Evolutionary conservation across 2,888 invertebrate genomes (phyloP).

Genomic region (Tachystola acroxantha): DNA sequence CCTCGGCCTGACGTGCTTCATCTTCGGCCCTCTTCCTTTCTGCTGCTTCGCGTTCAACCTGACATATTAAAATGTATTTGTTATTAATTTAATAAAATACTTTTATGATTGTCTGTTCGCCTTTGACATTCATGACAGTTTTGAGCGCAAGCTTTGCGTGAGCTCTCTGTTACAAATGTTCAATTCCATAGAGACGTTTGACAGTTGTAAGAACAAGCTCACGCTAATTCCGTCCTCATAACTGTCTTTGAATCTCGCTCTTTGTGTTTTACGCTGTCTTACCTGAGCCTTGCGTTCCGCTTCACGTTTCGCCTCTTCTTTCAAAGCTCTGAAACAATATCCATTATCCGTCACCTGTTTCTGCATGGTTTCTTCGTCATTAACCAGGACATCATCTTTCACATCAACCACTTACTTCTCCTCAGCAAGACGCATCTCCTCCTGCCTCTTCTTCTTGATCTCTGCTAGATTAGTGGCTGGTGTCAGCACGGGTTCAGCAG

Average conservation of each 20-base stretch:
- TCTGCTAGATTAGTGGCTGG: conserved; percentile 76
- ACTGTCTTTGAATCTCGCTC: too few species aligned
- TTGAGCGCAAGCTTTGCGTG: too few species aligned
- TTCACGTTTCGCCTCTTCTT: conserved; percentile 74
- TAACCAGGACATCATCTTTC: background rate
- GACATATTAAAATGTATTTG: conserved; percentile 6
- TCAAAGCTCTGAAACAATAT: conserved; percentile 51
- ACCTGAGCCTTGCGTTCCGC: conserved; percentile 71
- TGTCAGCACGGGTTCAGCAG: conserved; percentile 59
- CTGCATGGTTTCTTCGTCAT: too few species aligned
- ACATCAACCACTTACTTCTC: conserved; percentile 67
- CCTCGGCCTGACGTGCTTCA: conserved; percentile 72
- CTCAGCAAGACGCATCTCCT: conserved; percentile 80
- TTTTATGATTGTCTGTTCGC: too few species aligned
- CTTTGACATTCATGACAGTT: too few species aligned
- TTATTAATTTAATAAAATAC: too few species aligned
- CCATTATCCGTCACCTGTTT: too few species aligned
- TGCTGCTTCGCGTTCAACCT: conserved; percentile 63
- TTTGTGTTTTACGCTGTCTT: too few species aligned
- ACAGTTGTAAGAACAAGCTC: too few species aligned
- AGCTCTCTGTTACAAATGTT: too few species aligned
- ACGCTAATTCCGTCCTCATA: too few species aligned
- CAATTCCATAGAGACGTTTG: too few species aligned
- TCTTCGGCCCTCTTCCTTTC: conserved; percentile 76
- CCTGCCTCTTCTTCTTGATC: conserved; percentile 77